phyloP scores from a whole-genome alignment of 2,113 vertebrate species.

The Geococcyx californianus region DNA sequence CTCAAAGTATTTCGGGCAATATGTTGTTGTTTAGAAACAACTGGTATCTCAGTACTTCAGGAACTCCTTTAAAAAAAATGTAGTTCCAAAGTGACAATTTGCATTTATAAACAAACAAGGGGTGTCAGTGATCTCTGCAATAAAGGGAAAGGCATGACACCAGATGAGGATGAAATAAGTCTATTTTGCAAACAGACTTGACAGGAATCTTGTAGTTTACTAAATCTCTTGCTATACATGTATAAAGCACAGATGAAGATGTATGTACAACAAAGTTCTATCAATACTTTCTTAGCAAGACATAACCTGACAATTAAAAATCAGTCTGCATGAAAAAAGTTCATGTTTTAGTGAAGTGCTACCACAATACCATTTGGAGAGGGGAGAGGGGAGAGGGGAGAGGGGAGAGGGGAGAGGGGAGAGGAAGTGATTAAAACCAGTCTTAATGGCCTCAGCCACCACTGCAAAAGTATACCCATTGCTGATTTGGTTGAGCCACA shows the following conservation, averaged over 20 bases:
- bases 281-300: neutral
- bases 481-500: neutral
- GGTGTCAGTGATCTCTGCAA: neutral
- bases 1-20: neutral
- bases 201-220: neutral
- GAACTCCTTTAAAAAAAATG: neutral
- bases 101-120: neutral
- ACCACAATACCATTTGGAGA: neutral
- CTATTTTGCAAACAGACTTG: neutral
- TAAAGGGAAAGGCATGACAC: neutral
- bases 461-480: neutral
- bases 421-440: neutral
- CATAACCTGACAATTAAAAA: neutral
- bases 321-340: neutral
- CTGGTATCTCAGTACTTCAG: neutral
- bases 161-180: neutral
- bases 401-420: too few relatives aligned
- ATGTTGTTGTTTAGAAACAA: neutral
- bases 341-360: neutral
- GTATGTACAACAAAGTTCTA: neutral
- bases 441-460: neutral
- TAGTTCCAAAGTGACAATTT: neutral
- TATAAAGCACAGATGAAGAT: neutral
- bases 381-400: too few relatives aligned
- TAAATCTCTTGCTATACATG: neutral